Percentiles rank a stretch among this genome's conserved stretches.
phyloP scores from a whole-genome alignment of 2,797 vertebrate genomes.

The Lutjanus campechanus region DNA sequence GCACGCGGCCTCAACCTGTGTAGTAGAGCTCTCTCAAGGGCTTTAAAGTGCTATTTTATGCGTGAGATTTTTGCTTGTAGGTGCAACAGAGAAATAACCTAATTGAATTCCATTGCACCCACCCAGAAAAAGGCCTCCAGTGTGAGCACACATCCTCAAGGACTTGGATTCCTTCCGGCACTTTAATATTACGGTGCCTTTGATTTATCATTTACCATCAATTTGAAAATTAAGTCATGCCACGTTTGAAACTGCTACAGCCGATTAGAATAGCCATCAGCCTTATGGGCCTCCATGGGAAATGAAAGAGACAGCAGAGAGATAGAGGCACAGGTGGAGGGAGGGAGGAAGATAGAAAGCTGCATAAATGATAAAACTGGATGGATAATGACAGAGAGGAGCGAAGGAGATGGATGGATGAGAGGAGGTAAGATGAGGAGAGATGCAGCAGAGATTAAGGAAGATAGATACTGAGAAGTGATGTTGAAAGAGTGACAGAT shows the following conservation, averaged over 20 bases:
- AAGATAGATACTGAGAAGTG: constrained; percentile 22
- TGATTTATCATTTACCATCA: constrained; percentile 71
- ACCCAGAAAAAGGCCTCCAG: constrained; percentile 12
- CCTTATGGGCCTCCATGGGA: constrained; percentile 40
- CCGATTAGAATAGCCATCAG: constrained; percentile 63
- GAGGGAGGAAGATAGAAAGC: not conserved
- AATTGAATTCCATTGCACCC: constrained; percentile 46
- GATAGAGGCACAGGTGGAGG: constrained; percentile 24
- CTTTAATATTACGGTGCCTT: constrained; percentile 49
- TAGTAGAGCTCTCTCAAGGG: constrained; percentile 16
- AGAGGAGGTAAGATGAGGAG: constrained; percentile 8
- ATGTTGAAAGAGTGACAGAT: constrained; percentile 16
- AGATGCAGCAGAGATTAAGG: constrained; percentile 10
- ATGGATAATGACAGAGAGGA: constrained; percentile 45
- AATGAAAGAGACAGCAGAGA: constrained; percentile 25
- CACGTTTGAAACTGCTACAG: constrained; percentile 55
- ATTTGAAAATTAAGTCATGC: constrained; percentile 65
- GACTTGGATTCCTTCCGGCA: constrained; percentile 37
- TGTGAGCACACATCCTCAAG: constrained; percentile 23
- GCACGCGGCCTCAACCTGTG: constrained; percentile 21
- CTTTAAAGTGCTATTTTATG: constrained; percentile 21
- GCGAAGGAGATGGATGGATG: constrained; percentile 40
- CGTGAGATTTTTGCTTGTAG: not conserved
- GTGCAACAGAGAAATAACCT: constrained; percentile 20
- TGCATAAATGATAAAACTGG: constrained; percentile 38